phyloP scores from a whole-genome alignment of 2,888 invertebrate species.

The Papilio gigon region DNA sequence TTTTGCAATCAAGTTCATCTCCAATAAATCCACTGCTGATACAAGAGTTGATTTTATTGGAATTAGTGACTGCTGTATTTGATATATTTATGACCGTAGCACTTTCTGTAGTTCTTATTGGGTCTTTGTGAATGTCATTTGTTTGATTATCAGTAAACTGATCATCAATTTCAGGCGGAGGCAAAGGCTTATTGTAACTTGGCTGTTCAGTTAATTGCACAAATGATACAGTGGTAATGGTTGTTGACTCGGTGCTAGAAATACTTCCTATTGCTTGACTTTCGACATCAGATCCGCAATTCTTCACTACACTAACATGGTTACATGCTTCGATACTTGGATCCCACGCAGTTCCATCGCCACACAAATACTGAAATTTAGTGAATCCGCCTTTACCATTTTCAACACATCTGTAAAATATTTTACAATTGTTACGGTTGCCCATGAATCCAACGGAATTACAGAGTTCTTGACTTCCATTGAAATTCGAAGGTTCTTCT shows the following conservation, averaged over 20 bases:
- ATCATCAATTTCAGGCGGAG: conserved; percentile 2
- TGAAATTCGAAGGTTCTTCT: neutral
- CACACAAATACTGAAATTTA: conserved; percentile 82
- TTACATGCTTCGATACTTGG: conserved; percentile 81
- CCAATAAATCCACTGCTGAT: conserved; percentile 85
- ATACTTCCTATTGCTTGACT: conserved; percentile 33
- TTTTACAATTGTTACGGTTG: conserved; percentile 79
- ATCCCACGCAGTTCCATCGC: conserved; percentile 84
- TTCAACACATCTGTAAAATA: conserved; percentile 86
- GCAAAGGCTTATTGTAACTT: conserved; percentile 27
- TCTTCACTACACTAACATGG: conserved; percentile 76
- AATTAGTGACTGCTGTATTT: conserved; percentile 22
- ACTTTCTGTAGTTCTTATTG: conserved; percentile 31
- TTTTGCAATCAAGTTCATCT: conserved; percentile 86
- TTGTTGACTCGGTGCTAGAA: conserved; percentile 31
- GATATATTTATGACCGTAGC: conserved; percentile 19
- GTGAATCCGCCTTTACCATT: conserved; percentile 72
- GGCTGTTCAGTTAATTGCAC: conserved; percentile 44
- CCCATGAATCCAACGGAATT: conserved; percentile 84
- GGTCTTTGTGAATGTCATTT: conserved; percentile 9
- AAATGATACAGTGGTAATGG: conserved; percentile 43
- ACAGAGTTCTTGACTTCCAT: conserved; percentile 36
- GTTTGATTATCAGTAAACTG: conserved; percentile 14
- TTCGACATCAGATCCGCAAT: conserved; percentile 41
- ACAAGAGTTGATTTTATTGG: conserved; percentile 57